phyloP scores from a whole-genome alignment of 23 tunicate species.

The Trididemnum nubilum region DNA sequence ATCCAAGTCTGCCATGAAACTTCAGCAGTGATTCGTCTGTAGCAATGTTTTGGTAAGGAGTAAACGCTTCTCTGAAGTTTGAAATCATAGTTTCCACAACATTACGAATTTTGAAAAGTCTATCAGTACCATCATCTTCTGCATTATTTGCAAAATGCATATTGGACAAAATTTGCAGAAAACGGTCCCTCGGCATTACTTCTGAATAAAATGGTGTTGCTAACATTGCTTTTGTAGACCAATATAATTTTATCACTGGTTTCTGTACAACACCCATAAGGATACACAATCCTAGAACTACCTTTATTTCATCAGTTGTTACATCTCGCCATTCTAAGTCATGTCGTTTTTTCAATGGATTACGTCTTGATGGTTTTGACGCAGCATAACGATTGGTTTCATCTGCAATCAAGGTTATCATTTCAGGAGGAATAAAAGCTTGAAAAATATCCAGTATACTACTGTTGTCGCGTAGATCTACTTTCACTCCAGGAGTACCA shows the following conservation, averaged over 20 bases:
- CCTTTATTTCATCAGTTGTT: background rate
- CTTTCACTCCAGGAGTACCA: too few species aligned
- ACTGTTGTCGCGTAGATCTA: too few species aligned
- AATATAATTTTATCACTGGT: background rate
- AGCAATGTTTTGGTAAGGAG: conserved; percentile 17
- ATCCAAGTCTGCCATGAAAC: conserved; percentile 11
- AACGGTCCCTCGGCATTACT: conserved; percentile 3
- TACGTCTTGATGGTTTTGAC: too few species aligned
- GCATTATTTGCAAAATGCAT: background rate
- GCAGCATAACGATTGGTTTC: too few species aligned
- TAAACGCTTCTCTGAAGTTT: conserved; percentile 16
- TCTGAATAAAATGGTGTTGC: background rate
- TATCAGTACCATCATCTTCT: background rate
- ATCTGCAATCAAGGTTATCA: too few species aligned
- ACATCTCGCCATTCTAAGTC: background rate
- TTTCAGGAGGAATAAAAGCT: too few species aligned
- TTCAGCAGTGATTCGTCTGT: conserved; percentile 22
- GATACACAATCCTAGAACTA: background rate
- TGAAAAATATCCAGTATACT: too few species aligned
- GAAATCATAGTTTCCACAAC: conserved; percentile 8
- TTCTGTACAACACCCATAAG: conserved; percentile 1
- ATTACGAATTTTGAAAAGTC: conserved; percentile 3
- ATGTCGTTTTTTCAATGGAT: too few species aligned
- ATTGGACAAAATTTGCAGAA: conserved; percentile 16
- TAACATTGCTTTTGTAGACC: background rate